Evolutionary conservation across 2,888 invertebrate species (phyloP).

Genomic region (Thera britannica): DNA sequence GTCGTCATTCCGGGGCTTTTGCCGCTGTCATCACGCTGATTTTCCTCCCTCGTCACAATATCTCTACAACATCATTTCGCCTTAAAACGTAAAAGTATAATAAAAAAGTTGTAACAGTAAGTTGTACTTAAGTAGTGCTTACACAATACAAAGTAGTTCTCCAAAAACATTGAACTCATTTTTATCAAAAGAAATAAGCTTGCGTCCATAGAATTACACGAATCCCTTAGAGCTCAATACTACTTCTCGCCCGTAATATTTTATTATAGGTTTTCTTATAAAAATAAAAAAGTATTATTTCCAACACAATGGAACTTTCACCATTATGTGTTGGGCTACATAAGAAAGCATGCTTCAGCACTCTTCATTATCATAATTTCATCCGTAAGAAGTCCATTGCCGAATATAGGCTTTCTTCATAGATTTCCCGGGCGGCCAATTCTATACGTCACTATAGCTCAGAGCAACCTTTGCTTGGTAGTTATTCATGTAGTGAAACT

Average conservation of each 20-base stretch:
- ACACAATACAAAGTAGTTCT: background rate
- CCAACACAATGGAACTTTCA: conserved; percentile 29
- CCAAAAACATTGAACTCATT: background rate
- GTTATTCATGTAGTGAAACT: no score
- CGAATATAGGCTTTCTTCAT: no score
- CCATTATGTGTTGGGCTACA: conserved; percentile 15
- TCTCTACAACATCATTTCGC: no score
- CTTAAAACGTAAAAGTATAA: no score
- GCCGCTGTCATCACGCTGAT: no score
- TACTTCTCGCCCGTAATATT: conserved; percentile 27
- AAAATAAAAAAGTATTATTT: conserved; percentile 33
- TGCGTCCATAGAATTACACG: conserved; percentile 12
- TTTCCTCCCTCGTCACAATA: no score
- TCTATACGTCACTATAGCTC: no score
- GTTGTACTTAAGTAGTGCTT: background rate
- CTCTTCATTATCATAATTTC: background rate
- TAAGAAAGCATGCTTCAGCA: conserved; percentile 3
- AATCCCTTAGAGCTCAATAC: conserved; percentile 25
- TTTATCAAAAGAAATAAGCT: conserved; percentile 13
- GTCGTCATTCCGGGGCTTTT: no score
- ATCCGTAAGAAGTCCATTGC: no score
- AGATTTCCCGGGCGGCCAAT: background rate
- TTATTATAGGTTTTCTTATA: conserved; percentile 28
- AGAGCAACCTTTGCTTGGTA: no score
- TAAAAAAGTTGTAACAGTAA: no score